Evolutionary conservation across 2,888 invertebrate species (phyloP), one percentile per base, ranked within the genome.

Genomic region (Steromphala cineraria): DNA sequence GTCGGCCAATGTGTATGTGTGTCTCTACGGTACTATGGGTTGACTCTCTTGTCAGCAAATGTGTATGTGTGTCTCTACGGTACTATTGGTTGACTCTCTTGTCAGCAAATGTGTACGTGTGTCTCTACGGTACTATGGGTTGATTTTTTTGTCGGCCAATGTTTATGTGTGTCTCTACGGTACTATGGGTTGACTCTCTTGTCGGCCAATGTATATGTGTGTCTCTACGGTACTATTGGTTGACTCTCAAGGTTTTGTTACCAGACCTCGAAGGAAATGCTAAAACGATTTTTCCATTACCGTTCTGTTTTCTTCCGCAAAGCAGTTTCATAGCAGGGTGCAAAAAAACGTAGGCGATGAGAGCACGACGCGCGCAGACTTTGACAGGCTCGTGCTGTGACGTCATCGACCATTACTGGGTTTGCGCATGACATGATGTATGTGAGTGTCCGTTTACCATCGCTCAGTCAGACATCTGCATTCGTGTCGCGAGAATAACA

Each of bases 211-310:
- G n/a, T n/a, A n/a, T n/a, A n/a, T n/a, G n/a, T n/a, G n/a, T n/a
- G n/a, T n/a, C n/a, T n/a, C n/a, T n/a, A n/a, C n/a, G n/a, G n/a
- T n/a, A n/a, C n/a, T n/a, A n/a, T n/a, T n/a, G n/a, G n/a, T n/a
- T n/a, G n/a, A n/a, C n/a, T n/a, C n/a, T 56, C 24, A n/a, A 56
- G 19, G 56, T 56, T 56, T 56, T 56, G 56, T 56, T 56, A 56
- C 56, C 56, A 56, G 56, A 56, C 56, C 56, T 56, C 24, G 13
- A 24, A 56, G 56, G 56, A 15, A 56, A 56, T 56, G 56, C 56
- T 56, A 56, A 56, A 56, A 56, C 56, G 56, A 56, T 56, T 56
- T 56, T 56, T 56, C 56, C 56, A 56, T 56, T 56, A 56, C 56
- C 56, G 56, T 56, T 56, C 56, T 56, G 56, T 19, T 56, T 56